Evolutionary conservation across 92 coral and sea anemone genomes (phyloP), one percentile per base, ranked within the genome.

Genomic region (Siderastrea radians): DNA sequence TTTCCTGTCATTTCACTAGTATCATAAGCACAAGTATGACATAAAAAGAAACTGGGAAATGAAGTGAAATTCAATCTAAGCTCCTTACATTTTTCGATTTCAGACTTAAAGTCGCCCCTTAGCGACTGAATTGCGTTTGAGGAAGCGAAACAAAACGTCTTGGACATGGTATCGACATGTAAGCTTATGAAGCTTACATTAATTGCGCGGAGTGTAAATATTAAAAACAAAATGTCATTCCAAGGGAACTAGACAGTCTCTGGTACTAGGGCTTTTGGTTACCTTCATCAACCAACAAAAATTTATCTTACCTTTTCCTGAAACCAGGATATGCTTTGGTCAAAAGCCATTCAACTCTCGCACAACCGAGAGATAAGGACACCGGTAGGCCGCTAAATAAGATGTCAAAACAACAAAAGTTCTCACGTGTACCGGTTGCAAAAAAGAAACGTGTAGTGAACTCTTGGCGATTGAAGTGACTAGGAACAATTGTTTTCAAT

Each of bases 281-380:
- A 9, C 8, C n/a, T 17, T 79, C 38, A 13, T 19, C 17, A 2
- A 51, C 16, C 6, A 44, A 57, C 49, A 38, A 50, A 60, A 48
- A 62, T 3, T 13, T 13, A 8, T 61, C 95, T 86, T 89, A 97
- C 99, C 93, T 95, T 97, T 68, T 93, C 94, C 76, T 97, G 99
- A 90, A 95, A 94, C 99, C 99, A 97, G 78, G 98, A 93, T 64
- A 97, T 89, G 82, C 93, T 93, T 78, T 84, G 87, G 68, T 95
- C 98, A 86, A 95, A 93, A 92, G 93, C 98, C 98, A 95, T 95
- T 91, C 92, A 95, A 57, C 81, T 74, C 87, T 84, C 86, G 80
- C 46, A 59, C 59, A n/a, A 44, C 63, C 87, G 87, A 73, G 80
- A 72, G 51, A 45, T 17, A 52, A 14, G 12, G 1, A 19, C 4